Evolutionary conservation across 2,113 vertebrate genomes (phyloP).

Genomic region (Oreotragus oreotragus): DNA sequence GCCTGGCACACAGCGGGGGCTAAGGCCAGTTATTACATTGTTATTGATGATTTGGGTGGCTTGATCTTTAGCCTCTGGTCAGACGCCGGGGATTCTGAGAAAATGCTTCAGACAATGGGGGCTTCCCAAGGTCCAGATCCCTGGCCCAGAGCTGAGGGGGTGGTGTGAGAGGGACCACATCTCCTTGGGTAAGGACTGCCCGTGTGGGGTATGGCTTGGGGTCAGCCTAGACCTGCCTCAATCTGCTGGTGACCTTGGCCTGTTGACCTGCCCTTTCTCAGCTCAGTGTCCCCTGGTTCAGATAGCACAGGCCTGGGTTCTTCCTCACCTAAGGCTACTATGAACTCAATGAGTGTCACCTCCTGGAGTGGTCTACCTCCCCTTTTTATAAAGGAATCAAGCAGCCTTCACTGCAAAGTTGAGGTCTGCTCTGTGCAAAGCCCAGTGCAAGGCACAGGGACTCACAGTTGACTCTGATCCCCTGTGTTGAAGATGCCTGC

Average conservation of each 20-base stretch:
- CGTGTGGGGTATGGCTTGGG: not conserved
- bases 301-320: not conserved
- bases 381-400: not conserved
- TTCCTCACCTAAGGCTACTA: not conserved
- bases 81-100: not conserved
- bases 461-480: not conserved
- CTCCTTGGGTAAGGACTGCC: not conserved
- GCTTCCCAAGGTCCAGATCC: not conserved
- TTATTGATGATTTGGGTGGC: not conserved
- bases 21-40: not conserved
- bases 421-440: not conserved
- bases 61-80: not conserved
- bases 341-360: not conserved
- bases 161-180: not conserved
- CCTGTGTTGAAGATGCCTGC: not conserved
- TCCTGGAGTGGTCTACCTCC: not conserved
- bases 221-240: not conserved
- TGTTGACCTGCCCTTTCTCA: not conserved
- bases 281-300: not conserved
- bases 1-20: not conserved
- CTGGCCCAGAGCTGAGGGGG: not conserved
- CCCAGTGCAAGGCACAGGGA: not conserved
- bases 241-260: not conserved
- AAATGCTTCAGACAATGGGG: not conserved
- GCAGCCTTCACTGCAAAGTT: not conserved